phyloP scores from a whole-genome alignment of 2,113 vertebrate species.

The Mus spicilegus region DNA sequence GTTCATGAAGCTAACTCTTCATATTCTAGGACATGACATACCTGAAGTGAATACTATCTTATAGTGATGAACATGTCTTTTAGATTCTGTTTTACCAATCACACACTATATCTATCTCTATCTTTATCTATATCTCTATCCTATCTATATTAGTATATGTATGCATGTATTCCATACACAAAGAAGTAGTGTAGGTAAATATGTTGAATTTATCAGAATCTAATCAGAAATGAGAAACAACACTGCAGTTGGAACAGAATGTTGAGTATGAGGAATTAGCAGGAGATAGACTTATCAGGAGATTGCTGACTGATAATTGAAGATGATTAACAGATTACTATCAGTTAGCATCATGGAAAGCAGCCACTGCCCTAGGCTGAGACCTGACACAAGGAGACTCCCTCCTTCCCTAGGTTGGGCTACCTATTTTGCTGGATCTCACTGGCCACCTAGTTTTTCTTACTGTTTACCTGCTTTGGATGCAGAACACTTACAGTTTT shows the following conservation, averaged over 20 bases:
- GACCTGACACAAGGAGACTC: too few relatives aligned
- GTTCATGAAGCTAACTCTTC: not conserved
- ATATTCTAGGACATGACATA: not conserved
- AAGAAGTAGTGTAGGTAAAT: not conserved
- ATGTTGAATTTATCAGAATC: not conserved
- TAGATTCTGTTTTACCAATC: not conserved
- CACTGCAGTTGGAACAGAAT: not conserved
- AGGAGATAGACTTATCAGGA: not conserved
- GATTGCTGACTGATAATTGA: not conserved
- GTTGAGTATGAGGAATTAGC: not conserved
- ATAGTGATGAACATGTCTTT: not conserved
- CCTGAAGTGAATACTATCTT: not conserved
- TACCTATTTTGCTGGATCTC: not conserved
- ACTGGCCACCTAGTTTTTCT: not conserved
- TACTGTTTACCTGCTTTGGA: not conserved
- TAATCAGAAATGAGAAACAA: slow-evolving; percentile 33
- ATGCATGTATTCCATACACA: not conserved
- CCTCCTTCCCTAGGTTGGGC: too few relatives aligned
- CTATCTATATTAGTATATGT: not conserved
- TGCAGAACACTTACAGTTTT: not conserved
- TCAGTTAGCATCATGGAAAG: not conserved
- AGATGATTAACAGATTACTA: not conserved
- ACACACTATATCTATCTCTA: not conserved
- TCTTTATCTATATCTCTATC: too few relatives aligned
- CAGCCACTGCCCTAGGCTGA: not conserved